Evolutionary conservation across 2,113 vertebrate genomes (phyloP), one percentile per base, ranked within the genome.

Genomic region (Eulemur macaco): DNA sequence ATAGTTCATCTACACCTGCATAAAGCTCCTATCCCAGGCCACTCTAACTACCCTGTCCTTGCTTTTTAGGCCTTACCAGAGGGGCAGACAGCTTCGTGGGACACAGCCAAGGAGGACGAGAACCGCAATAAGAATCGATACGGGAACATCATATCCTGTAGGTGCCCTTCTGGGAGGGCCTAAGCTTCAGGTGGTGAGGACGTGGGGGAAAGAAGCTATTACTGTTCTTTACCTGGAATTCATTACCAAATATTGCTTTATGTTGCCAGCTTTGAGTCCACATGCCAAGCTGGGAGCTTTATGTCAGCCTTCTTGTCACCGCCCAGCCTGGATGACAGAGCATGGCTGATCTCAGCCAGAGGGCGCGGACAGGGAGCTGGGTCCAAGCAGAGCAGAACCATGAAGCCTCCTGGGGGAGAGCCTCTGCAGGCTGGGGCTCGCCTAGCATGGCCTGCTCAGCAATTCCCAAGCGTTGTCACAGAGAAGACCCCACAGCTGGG

Each of bases 61-160:
- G 91, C 97, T 97, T 98, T 99, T 71, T 98, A 99, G 99, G 99
- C 99, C 39, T 98, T 99, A 95, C 99, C 99, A 0, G 99, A 99
- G 96, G 99, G 99, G 96, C 99, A 99, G 98, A 99, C 99, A 0
- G 99, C 99, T 8, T 99, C 99, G 14, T 99, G 99, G 99, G 99
- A 99, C 42, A 99, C 99, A 1, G 99, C 99, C 98, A 99, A 99
- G 97, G 99, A 99, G 96, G 99, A 99, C 0, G 99, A 99, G 97
- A 99, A 99, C 97, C 99, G 99, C 98, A 99, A 99, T 97, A 99
- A 99, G 99, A 99, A 99, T 97, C 99, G 99, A 99, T 99, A 99
- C 0, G 99, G 99, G 47, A 99, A 99, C 98, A 99, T 99, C 98
- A 99, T 99, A 97, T 99, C 99, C 99, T 99, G 99, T 99, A 99